Conservation (phyloP, 2,113 vertebrate genomes). For the Cervus canadensis region DNA sequence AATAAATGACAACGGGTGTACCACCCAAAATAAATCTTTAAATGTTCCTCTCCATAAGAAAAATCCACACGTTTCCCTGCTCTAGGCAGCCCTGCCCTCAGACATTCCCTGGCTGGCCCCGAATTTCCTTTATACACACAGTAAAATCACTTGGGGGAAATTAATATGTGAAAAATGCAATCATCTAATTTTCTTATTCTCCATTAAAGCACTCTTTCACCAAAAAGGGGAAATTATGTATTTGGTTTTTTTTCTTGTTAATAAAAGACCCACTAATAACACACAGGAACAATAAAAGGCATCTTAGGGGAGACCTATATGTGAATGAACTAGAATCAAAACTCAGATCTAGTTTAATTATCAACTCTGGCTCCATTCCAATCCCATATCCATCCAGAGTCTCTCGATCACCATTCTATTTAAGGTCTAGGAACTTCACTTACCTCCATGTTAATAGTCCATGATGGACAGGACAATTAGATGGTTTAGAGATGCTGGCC, state of each 20-base stretch:
- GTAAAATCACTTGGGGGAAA: slow-evolving; percentile 19
- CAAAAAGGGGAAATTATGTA: neutral
- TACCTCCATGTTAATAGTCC: slow-evolving; percentile 81
- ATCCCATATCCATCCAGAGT: slow-evolving; percentile 65
- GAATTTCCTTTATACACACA: neutral
- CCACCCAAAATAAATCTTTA: slow-evolving; percentile 6
- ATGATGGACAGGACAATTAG: slow-evolving; percentile 68
- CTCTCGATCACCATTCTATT: slow-evolving; percentile 57
- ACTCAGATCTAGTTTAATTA: slow-evolving; percentile 82
- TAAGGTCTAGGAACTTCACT: neutral
- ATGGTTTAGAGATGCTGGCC: slow-evolving; percentile 56
- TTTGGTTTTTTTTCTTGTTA: neutral
- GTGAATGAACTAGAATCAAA: slow-evolving; percentile 82
- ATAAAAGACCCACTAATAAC: slow-evolving; percentile 13
- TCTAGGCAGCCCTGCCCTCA: neutral
- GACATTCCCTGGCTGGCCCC: neutral
- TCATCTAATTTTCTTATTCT: neutral
- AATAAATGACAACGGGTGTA: slow-evolving; percentile 17
- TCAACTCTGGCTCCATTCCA: slow-evolving; percentile 79
- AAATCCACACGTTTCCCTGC: neutral
- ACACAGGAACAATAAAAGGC: neutral
- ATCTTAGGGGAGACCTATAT: neutral
- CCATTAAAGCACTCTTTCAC: slow-evolving; percentile 16
- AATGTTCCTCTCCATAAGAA: neutral
- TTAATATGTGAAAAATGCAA: slow-evolving; percentile 30